phyloP scores from a whole-genome alignment of 2,797 vertebrate species.

The Scomberomorus guttatus region DNA sequence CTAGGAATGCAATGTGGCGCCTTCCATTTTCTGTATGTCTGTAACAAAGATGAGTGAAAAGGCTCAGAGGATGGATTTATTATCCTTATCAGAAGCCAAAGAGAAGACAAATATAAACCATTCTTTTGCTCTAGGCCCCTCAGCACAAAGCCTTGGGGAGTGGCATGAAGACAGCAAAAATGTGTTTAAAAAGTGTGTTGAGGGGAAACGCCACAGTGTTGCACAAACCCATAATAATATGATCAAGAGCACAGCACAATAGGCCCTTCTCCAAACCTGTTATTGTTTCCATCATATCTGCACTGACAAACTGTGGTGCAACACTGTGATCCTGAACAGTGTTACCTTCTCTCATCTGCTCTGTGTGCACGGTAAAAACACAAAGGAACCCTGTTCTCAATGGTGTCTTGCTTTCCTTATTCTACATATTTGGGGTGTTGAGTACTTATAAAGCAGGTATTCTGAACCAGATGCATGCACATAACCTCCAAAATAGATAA shows the following conservation, averaged over 20 bases:
- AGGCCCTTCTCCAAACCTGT: slow-evolving; percentile 35
- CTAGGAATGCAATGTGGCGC: slow-evolving; percentile 39
- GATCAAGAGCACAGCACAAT: slow-evolving; percentile 34
- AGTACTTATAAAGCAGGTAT: neutral
- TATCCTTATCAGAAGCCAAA: slow-evolving; percentile 73
- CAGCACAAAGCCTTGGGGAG: slow-evolving; percentile 52
- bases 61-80: slow-evolving; percentile 68
- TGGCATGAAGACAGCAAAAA: slow-evolving; percentile 46
- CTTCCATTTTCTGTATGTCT: slow-evolving; percentile 53
- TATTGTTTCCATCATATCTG: slow-evolving; percentile 52
- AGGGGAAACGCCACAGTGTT: slow-evolving; percentile 33
- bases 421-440: slow-evolving; percentile 17
- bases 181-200: slow-evolving; percentile 51
- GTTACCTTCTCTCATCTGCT: slow-evolving; percentile 17
- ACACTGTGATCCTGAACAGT: slow-evolving; percentile 26
- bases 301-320: slow-evolving; percentile 33
- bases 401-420: slow-evolving; percentile 14
- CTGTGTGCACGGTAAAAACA: neutral
- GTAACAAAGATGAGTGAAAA: slow-evolving; percentile 57
- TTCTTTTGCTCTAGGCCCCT: slow-evolving; percentile 55
- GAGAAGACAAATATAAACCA: slow-evolving; percentile 73
- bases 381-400: neutral
- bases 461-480: neutral
- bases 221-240: slow-evolving; percentile 43
- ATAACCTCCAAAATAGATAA: neutral